Evolutionary conservation across 2,797 vertebrate species (phyloP).

Genomic region (Peromyscus eremicus): DNA sequence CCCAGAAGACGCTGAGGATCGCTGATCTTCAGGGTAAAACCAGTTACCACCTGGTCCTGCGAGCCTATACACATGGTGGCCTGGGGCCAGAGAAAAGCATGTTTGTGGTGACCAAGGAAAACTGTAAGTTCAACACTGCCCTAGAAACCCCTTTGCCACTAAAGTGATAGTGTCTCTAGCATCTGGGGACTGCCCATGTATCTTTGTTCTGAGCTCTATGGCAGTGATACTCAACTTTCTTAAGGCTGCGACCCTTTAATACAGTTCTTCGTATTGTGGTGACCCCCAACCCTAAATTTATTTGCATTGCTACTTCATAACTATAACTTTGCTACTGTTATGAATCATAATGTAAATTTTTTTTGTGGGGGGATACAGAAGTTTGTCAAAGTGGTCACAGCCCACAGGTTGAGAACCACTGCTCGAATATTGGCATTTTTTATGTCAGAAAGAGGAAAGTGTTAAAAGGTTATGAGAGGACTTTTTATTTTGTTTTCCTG

Average conservation of each 20-base stretch:
- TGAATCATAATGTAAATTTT: neutral
- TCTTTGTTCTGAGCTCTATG: neutral
- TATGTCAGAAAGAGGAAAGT: neutral
- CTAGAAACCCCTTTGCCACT: neutral
- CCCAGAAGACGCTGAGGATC: constrained; percentile 87
- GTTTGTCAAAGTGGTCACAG: neutral
- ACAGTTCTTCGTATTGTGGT: neutral
- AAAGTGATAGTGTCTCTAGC: neutral
- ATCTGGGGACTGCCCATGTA: neutral
- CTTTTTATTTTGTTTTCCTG: neutral
- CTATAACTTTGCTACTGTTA: neutral
- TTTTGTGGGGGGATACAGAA: neutral
- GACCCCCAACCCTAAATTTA: neutral
- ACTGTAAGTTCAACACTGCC: constrained; percentile 85
- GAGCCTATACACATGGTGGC: constrained; percentile 88
- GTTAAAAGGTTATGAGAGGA: neutral
- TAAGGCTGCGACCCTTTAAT: neutral
- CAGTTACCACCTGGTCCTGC: constrained; percentile 88
- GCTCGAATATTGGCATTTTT: neutral
- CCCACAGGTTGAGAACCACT: neutral
- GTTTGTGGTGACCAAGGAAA: constrained; percentile 90
- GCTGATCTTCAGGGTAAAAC: constrained; percentile 90
- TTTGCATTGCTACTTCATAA: neutral
- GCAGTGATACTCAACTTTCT: no score
- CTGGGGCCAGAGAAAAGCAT: constrained; percentile 87